These are phyloP conservation scores for Aphidoletes aphidimyza DNA, from an alignment of 2,888 invertebrate species.

Conservation along the genomic window DNA sequence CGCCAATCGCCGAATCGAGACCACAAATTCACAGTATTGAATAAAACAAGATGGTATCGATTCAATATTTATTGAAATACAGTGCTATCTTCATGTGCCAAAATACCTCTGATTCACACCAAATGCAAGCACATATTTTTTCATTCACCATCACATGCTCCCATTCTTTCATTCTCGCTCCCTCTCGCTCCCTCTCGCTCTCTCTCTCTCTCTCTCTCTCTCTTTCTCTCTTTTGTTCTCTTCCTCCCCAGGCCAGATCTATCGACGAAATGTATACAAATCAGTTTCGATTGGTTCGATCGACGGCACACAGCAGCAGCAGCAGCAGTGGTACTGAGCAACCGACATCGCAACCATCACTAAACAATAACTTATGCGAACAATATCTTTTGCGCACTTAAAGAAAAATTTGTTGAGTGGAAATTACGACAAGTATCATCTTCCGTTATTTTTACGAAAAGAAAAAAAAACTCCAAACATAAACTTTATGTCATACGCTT, in stretches of 20 bases:
- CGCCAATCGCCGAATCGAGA: not conserved
- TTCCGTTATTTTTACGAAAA: slow-evolving; percentile 53
- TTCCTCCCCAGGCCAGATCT: too few relatives aligned
- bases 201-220: too few relatives aligned
- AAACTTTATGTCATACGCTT: slow-evolving; percentile 44
- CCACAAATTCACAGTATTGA: slow-evolving; percentile 39
- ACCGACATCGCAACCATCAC: not conserved
- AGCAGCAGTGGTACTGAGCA: not conserved
- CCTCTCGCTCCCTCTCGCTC: too few relatives aligned
- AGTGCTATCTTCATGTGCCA: not conserved
- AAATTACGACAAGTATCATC: slow-evolving; percentile 55
- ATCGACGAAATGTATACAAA: slow-evolving; percentile 17
- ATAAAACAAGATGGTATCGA: slow-evolving; percentile 15
- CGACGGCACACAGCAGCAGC: not conserved
- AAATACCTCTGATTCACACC: not conserved
- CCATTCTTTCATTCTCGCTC: not conserved
- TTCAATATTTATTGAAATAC: slow-evolving; percentile 15
- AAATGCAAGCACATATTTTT: not conserved
- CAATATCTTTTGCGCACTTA: slow-evolving; percentile 34
- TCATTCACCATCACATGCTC: too few relatives aligned
- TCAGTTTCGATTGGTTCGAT: not conserved
- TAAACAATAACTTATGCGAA: slow-evolving; percentile 39
- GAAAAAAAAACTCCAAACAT: too few relatives aligned
- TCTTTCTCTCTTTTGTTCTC: too few relatives aligned
- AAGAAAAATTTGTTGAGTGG: slow-evolving; percentile 56